A percentile compares a stretch with the other conserved stretches of the same genome.
Conservation (phyloP, 2,797 vertebrate genomes). For the Crax fasciolata region DNA sequence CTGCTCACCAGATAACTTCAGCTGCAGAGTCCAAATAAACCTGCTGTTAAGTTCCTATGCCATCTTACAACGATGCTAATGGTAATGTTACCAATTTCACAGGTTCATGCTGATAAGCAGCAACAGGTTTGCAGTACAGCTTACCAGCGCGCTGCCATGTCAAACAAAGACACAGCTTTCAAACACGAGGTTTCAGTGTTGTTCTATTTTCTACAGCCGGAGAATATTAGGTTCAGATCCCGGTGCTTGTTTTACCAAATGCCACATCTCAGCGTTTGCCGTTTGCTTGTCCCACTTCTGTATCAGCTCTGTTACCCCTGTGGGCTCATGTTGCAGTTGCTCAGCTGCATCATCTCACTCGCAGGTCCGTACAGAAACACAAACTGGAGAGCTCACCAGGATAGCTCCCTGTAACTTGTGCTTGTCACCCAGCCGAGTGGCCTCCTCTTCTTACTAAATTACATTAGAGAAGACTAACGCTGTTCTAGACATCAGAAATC, state of each 20-base stretch:
- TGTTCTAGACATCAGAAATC: background rate
- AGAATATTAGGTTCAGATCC: background rate
- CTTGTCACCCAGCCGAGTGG: background rate
- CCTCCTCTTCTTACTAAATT: background rate
- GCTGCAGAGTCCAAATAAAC: background rate
- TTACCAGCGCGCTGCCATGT: rapidly evolving
- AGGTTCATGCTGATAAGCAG: background rate
- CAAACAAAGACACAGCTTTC: background rate
- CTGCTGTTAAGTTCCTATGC: background rate
- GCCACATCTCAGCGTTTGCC: background rate
- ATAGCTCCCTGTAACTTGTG: background rate
- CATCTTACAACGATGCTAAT: background rate
- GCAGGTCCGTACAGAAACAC: background rate
- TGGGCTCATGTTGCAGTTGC: slow-evolving; percentile 44
- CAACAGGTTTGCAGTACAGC: background rate
- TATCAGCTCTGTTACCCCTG: background rate
- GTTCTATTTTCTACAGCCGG: background rate
- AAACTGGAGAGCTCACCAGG: background rate
- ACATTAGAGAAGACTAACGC: background rate
- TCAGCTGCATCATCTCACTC: background rate
- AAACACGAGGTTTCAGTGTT: background rate
- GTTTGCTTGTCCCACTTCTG: slow-evolving; percentile 36
- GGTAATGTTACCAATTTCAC: background rate
- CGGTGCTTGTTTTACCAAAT: slow-evolving; percentile 12
- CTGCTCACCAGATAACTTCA: background rate